phyloP scores from a whole-genome alignment of 1,140 invertebrate genomes.

The Trinorchestia longiramus region DNA sequence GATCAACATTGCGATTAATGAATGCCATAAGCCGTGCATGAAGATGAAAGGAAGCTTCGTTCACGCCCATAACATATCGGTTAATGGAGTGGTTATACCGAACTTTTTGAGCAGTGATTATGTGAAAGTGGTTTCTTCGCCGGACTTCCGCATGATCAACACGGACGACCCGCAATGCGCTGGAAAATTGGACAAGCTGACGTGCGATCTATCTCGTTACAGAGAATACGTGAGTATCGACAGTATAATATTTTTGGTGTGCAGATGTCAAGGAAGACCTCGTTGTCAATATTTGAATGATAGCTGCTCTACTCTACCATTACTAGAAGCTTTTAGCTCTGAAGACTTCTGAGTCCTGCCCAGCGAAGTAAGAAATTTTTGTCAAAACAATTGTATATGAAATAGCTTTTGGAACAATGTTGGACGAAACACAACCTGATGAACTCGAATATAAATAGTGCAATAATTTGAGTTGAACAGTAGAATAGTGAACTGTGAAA shows the following conservation, averaged over 20 bases:
- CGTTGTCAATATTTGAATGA: neutral
- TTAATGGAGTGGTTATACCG: neutral
- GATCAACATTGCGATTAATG: neutral
- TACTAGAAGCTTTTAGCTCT: no score
- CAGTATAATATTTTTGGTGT: neutral
- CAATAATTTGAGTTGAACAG: no score
- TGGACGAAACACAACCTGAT: no score
- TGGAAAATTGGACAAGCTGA: neutral
- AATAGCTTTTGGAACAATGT: no score
- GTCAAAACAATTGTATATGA: no score
- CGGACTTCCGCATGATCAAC: neutral
- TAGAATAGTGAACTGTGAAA: no score
- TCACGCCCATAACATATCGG: neutral
- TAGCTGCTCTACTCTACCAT: neutral
- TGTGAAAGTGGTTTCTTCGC: neutral
- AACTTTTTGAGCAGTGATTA: neutral
- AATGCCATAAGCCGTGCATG: neutral
- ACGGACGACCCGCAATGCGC: neutral
- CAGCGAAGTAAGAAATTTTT: no score
- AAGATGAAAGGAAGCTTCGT: neutral
- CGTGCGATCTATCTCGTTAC: neutral
- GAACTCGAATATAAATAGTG: no score
- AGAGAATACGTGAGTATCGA: neutral
- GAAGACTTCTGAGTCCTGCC: no score
- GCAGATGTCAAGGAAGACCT: neutral